phyloP scores from a whole-genome alignment of 2,888 invertebrate genomes.

The Neocrepidodera transversa region DNA sequence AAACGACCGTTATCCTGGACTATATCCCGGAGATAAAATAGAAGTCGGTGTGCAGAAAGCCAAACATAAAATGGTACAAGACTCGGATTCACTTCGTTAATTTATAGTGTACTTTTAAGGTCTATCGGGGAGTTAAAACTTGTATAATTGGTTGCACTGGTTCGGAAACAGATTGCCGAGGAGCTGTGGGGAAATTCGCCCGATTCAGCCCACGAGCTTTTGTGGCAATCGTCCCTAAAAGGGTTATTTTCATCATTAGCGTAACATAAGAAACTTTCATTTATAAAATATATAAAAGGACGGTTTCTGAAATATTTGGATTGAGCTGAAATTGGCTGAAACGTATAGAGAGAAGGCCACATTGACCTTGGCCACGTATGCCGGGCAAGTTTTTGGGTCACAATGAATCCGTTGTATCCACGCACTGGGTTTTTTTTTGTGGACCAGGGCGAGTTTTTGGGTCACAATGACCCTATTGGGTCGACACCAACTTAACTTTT shows the following conservation, averaged over 20 bases:
- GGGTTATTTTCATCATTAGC: slow-evolving; percentile 46
- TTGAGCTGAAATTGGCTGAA: too few relatives aligned
- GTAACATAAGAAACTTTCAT: too few relatives aligned
- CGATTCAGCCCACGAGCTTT: background rate
- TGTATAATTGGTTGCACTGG: slow-evolving; percentile 58
- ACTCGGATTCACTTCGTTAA: slow-evolving; percentile 41
- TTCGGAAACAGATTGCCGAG: slow-evolving; percentile 55
- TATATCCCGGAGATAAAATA: slow-evolving; percentile 34
- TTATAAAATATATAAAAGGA: too few relatives aligned
- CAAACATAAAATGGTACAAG: slow-evolving; percentile 42
- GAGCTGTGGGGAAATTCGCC: background rate
- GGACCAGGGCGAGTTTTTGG: too few relatives aligned
- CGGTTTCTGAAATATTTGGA: too few relatives aligned
- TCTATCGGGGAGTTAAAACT: slow-evolving; percentile 53
- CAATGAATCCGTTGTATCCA: too few relatives aligned
- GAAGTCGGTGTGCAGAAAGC: slow-evolving; percentile 40
- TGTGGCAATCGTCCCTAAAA: slow-evolving; percentile 32
- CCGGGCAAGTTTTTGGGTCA: too few relatives aligned
- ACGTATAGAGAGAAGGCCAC: too few relatives aligned
- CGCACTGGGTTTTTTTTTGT: too few relatives aligned
- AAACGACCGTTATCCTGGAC: slow-evolving; percentile 20
- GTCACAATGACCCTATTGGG: too few relatives aligned
- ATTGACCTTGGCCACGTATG: too few relatives aligned
- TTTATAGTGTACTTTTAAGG: slow-evolving; percentile 51
- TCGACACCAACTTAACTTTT: too few relatives aligned